Base-by-base conservation (phyloP, 2,888 invertebrate genomes). In the Conchocele bisecta region DNA sequence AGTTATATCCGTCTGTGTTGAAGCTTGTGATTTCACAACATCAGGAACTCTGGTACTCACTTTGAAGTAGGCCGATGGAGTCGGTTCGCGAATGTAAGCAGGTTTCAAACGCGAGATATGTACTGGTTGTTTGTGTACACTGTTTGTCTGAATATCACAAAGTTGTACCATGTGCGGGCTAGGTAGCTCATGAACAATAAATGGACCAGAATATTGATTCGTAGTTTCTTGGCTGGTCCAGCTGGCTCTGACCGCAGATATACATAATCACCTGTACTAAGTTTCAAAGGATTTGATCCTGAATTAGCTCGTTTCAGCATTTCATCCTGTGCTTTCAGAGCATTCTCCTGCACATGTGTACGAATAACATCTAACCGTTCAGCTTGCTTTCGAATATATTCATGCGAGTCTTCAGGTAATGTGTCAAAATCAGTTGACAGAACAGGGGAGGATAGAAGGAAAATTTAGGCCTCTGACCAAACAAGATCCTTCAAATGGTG, bases 401-500 rank as follows among this genome's bases (percentile, higher is more conserved):
- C 26, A 22, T 60, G 56, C 51, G 17, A 35, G n/a, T n/a, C n/a
- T n/a, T n/a, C n/a, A n/a, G n/a, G n/a, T n/a, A n/a, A n/a, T n/a
- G n/a, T n/a, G n/a, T n/a, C n/a, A n/a, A n/a, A n/a, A n/a, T n/a
- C n/a, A n/a, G n/a, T n/a, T n/a, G n/a, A n/a, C n/a, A n/a, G n/a
- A n/a, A n/a, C n/a, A n/a, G n/a, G n/a, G n/a, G n/a, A n/a, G n/a
- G n/a, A n/a, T n/a, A n/a, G n/a, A n/a, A n/a, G n/a, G 71, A 65
- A n/a, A n/a, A n/a, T n/a, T n/a, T n/a, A n/a, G n/a, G n/a, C n/a
- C n/a, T n/a, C n/a, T n/a, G n/a, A n/a, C n/a, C n/a, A n/a, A n/a
- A n/a, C n/a, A n/a, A n/a, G n/a, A n/a, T n/a, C n/a, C 44, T 58
- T n/a, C 75, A 44, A 57, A 68, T 28, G 65, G 71, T 33, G 58